Conservation (phyloP, 1,140 invertebrate species). For the Aphidius ervi region DNA sequence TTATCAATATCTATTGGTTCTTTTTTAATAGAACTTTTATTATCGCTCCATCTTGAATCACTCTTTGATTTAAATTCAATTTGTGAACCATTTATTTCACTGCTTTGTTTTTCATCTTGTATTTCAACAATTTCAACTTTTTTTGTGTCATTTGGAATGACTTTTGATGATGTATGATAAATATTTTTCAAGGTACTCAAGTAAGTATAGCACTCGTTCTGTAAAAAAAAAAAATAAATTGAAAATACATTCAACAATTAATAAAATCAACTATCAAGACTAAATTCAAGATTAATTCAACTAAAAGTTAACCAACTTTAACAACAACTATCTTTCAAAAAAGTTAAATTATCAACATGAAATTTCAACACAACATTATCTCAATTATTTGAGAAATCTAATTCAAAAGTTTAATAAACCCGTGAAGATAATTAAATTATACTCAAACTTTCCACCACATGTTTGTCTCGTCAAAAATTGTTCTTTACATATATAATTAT, state of each 20-base stretch:
- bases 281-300: too few relatives aligned
- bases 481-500: too few relatives aligned
- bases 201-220: slow-evolving; percentile 48
- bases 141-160: slow-evolving; percentile 43
- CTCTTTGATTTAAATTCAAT: slow-evolving; percentile 45
- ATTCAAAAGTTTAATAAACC: slow-evolving; percentile 6
- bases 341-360: not conserved
- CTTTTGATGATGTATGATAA: slow-evolving; percentile 46
- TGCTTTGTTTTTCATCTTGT: slow-evolving; percentile 44
- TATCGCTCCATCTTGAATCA: slow-evolving; percentile 51
- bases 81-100: slow-evolving; percentile 48
- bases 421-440: too few relatives aligned
- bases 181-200: slow-evolving; percentile 46
- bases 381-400: not conserved
- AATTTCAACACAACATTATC: slow-evolving; percentile 4
- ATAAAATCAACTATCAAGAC: too few relatives aligned
- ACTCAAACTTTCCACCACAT: too few relatives aligned
- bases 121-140: slow-evolving; percentile 51
- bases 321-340: too few relatives aligned
- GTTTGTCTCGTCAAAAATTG: too few relatives aligned
- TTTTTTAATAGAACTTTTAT: slow-evolving; percentile 42
- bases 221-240: slow-evolving; percentile 11
- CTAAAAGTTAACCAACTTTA: not conserved
- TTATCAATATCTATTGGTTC: slow-evolving; percentile 45
- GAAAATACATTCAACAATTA: too few relatives aligned